Conservation (phyloP, 1,140 invertebrate species). For the Ephestia elutella region DNA sequence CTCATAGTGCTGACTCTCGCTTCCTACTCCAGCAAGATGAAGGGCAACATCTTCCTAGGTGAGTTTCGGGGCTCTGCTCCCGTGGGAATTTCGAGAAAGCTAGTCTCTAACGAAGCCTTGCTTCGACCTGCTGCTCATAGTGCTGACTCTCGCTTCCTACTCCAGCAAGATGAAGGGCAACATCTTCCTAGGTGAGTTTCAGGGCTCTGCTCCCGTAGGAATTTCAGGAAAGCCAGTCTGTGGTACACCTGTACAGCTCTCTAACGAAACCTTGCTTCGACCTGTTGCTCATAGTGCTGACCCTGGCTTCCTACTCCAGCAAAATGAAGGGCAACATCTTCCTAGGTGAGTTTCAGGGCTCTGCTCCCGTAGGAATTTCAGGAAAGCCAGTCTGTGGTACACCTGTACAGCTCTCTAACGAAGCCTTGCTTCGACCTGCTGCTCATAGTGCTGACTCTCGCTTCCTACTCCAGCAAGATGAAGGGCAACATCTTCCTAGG, state of each 20-base stretch:
- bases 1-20: constrained; percentile 90
- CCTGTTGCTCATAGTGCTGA: constrained; percentile 89
- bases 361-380: too few species aligned
- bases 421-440: constrained; percentile 96
- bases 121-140: constrained; percentile 93
- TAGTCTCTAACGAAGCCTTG: constrained; percentile 97
- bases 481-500: constrained; percentile 86
- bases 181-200: constrained; percentile 83
- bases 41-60: constrained; percentile 85
- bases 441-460: constrained; percentile 88
- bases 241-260: constrained; percentile 96
- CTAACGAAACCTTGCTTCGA: constrained; percentile 97
- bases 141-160: constrained; percentile 86
- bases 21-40: constrained; percentile 86
- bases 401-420: constrained; percentile 96
- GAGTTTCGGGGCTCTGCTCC: too few species aligned
- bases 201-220: too few species aligned
- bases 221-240: too few species aligned
- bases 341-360: too few species aligned
- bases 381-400: too few species aligned
- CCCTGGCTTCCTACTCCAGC: constrained; percentile 85
- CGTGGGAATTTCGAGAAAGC: too few species aligned
- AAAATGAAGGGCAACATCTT: constrained; percentile 87
- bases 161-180: constrained; percentile 87
- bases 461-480: constrained; percentile 86